Conservation (phyloP, 2,113 vertebrate genomes). For the Vulpes vulpes region DNA sequence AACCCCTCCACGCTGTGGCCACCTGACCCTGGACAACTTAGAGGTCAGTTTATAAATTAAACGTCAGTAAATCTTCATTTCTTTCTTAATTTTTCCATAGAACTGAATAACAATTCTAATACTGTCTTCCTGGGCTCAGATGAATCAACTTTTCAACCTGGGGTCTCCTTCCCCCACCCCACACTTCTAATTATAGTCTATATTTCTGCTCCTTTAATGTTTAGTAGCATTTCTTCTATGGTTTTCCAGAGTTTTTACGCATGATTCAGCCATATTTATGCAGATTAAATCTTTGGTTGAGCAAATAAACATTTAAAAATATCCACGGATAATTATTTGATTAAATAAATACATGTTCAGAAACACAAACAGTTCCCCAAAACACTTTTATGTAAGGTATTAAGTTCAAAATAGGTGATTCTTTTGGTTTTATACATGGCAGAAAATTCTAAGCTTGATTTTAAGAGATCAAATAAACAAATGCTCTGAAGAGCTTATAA, state of each 20-base stretch:
- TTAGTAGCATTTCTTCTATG: background rate
- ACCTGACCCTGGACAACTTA: background rate
- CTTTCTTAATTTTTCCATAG: background rate
- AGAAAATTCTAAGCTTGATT: constrained; percentile 8
- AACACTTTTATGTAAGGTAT: background rate
- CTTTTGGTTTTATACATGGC: background rate
- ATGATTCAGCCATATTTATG: background rate
- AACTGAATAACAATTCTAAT: background rate
- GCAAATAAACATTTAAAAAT: constrained; percentile 40
- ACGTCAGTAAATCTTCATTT: background rate
- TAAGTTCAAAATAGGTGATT: background rate
- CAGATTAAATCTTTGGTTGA: background rate
- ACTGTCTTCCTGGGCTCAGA: background rate
- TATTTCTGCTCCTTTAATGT: background rate
- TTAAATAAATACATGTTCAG: constrained; percentile 44
- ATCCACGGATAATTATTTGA: constrained; percentile 8
- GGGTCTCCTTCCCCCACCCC: background rate
- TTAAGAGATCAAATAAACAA: background rate
- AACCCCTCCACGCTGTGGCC: accelerated
- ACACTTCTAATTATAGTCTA: accelerated
- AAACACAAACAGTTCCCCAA: background rate
- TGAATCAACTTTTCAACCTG: background rate
- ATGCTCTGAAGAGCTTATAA: background rate
- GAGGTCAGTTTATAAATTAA: background rate
- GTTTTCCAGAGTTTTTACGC: background rate